Evolutionary conservation across 2,113 vertebrate species (phyloP).

Genomic region (Euleptes europaea): DNA sequence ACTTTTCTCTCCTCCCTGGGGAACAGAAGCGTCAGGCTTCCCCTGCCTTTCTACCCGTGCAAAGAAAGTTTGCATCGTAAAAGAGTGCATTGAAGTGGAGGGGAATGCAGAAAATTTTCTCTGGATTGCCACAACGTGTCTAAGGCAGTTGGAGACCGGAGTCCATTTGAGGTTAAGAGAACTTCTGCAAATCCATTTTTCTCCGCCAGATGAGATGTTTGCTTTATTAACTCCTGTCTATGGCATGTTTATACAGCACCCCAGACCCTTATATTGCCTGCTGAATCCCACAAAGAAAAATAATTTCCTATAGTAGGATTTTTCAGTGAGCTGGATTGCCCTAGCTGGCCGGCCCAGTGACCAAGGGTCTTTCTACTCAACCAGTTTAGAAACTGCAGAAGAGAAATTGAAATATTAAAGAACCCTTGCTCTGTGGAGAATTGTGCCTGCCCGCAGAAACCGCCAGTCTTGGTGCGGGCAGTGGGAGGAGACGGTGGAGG

Average conservation of each 20-base stretch:
- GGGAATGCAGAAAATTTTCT: neutral
- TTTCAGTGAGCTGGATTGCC: neutral
- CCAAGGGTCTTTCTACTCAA: neutral
- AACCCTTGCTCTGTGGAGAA: no score
- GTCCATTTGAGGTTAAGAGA: neutral
- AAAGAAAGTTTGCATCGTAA: no score
- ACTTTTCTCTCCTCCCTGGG: no score
- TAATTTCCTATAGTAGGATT: neutral
- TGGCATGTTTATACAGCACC: neutral
- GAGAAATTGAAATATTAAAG: no score
- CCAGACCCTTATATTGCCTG: no score
- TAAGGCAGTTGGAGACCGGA: no score
- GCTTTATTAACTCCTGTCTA: neutral
- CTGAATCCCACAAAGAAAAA: neutral
- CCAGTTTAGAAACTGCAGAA: neutral
- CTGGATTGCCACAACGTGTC: no score
- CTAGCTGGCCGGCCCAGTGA: no score
- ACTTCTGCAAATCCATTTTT: neutral
- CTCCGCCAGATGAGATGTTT: neutral
- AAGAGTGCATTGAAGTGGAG: neutral
- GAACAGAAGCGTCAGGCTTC: no score
- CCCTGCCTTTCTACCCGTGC: no score
- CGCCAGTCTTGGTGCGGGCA: neutral
- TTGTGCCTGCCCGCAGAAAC: neutral
- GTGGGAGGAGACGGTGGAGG: neutral